Conservation (phyloP, 1,140 invertebrate genomes). For the Scaptomyza pallida region DNA sequence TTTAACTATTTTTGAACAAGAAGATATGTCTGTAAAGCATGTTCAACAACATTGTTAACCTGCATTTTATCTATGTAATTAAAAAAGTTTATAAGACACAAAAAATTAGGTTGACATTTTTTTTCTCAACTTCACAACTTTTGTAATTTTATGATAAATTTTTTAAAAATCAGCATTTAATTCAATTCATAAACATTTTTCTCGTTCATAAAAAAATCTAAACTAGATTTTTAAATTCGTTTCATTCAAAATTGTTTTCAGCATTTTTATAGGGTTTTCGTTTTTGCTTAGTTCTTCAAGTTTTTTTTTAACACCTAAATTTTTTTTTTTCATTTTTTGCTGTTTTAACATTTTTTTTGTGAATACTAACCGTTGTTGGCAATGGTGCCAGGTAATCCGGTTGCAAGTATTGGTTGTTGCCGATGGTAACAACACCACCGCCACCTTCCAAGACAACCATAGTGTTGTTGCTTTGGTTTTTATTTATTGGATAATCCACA, state of each 20-base stretch:
- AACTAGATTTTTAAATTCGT: background rate
- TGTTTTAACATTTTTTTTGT: too few relatives aligned
- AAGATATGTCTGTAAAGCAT: too few relatives aligned
- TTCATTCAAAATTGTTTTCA: background rate
- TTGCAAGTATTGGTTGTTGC: constrained; percentile 96
- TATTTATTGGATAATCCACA: constrained; percentile 56
- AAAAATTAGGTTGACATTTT: too few relatives aligned
- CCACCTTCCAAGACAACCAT: constrained; percentile 96
- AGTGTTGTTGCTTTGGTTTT: constrained; percentile 83
- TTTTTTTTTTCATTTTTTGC: background rate
- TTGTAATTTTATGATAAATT: too few relatives aligned
- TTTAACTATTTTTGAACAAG: too few relatives aligned
- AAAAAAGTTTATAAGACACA: too few relatives aligned
- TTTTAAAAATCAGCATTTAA: too few relatives aligned
- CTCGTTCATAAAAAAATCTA: background rate
- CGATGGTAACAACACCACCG: constrained; percentile 92
- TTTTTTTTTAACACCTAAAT: background rate
- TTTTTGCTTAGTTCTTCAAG: too few relatives aligned
- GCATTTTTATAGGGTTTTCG: background rate
- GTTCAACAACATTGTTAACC: too few relatives aligned
- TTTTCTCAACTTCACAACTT: too few relatives aligned
- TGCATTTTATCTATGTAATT: too few relatives aligned
- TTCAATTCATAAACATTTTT: too few relatives aligned
- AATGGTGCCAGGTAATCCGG: constrained; percentile 96
- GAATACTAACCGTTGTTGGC: constrained; percentile 93